Percentiles rank a stretch among this genome's conserved stretches.
phyloP scores from a whole-genome alignment of 2,888 invertebrate genomes.

The Melipona bicolor region DNA sequence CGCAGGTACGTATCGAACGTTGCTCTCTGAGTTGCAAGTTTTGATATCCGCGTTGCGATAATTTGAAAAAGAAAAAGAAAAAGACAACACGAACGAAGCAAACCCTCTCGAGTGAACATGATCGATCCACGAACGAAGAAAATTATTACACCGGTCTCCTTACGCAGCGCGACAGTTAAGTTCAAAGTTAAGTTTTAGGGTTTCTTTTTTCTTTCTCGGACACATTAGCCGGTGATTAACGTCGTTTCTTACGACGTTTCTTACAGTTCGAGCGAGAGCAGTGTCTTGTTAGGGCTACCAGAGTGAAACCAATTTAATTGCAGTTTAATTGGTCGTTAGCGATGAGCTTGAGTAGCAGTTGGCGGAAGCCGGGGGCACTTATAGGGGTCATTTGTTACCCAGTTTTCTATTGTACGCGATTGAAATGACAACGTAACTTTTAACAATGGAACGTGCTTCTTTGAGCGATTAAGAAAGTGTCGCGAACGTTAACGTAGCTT shows the following conservation, averaged over 20 bases:
- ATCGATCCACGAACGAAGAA: no score
- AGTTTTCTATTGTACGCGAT: not conserved
- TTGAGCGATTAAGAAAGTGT: not conserved
- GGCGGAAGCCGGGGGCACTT: not conserved
- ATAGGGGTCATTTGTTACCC: not conserved
- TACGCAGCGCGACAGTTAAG: no score
- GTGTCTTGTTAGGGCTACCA: slow-evolving; percentile 7
- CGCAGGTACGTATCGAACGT: slow-evolving; percentile 90
- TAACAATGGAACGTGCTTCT: not conserved
- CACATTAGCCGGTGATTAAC: not conserved
- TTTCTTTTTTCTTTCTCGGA: no score
- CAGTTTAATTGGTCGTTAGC: slow-evolving; percentile 34
- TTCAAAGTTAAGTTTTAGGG: no score
- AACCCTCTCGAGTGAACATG: no score
- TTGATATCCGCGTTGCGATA: no score
- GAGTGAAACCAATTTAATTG: slow-evolving; percentile 26
- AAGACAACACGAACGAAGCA: no score
- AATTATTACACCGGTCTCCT: no score
- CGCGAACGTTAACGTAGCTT: not conserved
- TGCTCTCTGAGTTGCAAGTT: no score
- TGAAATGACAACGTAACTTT: not conserved
- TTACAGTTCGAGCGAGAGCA: not conserved
- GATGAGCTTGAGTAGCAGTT: not conserved
- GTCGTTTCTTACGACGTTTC: not conserved
- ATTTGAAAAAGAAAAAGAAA: no score